These are phyloP conservation scores for Rhegmatorhina hoffmannsi DNA, from an alignment of 2,113 vertebrate species.

Conservation along the genomic window DNA sequence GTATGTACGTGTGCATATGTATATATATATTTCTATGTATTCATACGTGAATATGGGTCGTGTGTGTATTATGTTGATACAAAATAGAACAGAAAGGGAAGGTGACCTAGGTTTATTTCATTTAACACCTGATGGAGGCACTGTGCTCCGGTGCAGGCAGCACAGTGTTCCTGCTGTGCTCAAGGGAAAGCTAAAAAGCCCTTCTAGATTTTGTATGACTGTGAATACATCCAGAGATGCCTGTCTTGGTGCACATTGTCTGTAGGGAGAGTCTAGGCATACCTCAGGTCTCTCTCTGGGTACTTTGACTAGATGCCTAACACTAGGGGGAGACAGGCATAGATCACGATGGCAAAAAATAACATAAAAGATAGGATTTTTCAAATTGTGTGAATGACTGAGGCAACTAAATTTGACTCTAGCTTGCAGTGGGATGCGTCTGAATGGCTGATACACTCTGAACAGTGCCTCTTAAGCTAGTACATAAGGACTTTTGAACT, in stretches of 20 bases:
- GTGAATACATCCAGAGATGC: not conserved
- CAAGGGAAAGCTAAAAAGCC: not conserved
- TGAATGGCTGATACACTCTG: not conserved
- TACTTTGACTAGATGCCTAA: not conserved
- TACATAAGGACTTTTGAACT: fast-evolving
- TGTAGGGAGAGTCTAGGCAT: not conserved
- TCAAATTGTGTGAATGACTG: not conserved
- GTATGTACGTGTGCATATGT: not conserved
- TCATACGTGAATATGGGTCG: too few relatives aligned
- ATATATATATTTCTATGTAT: not conserved
- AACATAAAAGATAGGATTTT: not conserved
- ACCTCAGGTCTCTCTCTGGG: not conserved
- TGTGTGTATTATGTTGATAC: not conserved
- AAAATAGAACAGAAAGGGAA: not conserved
- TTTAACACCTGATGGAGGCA: not conserved
- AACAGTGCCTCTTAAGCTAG: not conserved
- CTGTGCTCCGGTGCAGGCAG: not conserved
- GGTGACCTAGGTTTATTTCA: not conserved
- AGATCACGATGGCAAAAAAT: not conserved
- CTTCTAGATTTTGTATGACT: not conserved
- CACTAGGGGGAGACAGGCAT: not conserved
- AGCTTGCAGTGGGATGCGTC: not conserved
- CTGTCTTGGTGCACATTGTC: fast-evolving
- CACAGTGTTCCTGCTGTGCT: not conserved
- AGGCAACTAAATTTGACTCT: not conserved